Base-by-base conservation (phyloP, 2,797 vertebrate genomes). In the Lepilemur septentrionalis region DNA sequence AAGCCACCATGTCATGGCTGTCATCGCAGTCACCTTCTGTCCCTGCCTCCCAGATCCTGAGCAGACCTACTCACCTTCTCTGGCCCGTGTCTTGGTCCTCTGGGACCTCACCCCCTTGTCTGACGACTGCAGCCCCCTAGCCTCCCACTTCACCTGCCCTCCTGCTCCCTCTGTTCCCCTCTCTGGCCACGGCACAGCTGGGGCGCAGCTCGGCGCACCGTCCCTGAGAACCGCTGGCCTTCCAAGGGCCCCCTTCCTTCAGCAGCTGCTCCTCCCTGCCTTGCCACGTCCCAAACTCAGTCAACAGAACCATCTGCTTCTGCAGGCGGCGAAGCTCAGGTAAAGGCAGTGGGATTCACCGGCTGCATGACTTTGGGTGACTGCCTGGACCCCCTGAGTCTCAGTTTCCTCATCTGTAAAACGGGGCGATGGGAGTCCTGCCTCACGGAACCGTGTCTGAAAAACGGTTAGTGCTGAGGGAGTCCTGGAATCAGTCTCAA, bases 1-100 rank as follows among this genome's bases (percentile, higher is more conserved):
- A 89, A 38, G 59, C 69, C 38, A 2, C 20, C 11, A 14, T 0
- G 0, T 20, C 30, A 4, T 30, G 2, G 0, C 76, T 38, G 46
- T 55, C 59, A 20, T 59, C 4, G 11, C 57, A 0, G 25, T 59
- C 57, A 59, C 10, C 57, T 57, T 5, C 57, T 22, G 82, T 25
- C 32, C 6, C 55, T 82, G 17, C 32, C 25, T n/a, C 13, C 8
- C 11, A 38, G n/a, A 8, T 4, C n/a, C 75, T 12, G 35, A 52
- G n/a, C 43, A 50, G 46, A 32, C 76, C 52, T 41, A 61, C 61
- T 48, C 20, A 4, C 35, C 50, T 50, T 50, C 89, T 84, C n/a
- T 35, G 14, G 0, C 41, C 48, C 22, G 35, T 7, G n/a, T 7
- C 70, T 72, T 20, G 4, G 2, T 52, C 43, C 38, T 70, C 63